phyloP scores from a whole-genome alignment of 2,888 invertebrate species.

The Chalcis sispes region DNA sequence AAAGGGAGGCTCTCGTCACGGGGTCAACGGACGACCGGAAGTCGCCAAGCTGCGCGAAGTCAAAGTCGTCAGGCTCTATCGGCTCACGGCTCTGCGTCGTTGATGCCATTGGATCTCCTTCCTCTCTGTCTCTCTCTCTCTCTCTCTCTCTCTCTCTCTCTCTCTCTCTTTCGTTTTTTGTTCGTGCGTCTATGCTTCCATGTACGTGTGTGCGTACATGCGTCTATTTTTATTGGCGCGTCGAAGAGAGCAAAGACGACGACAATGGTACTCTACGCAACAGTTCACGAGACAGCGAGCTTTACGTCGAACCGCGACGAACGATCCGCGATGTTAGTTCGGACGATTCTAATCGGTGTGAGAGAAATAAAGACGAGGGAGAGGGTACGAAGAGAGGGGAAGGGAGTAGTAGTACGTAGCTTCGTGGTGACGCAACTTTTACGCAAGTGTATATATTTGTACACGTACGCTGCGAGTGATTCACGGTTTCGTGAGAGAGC shows the following conservation, averaged over 20 bases:
- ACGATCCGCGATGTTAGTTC: conserved; percentile 17
- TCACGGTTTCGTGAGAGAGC: too few relatives aligned
- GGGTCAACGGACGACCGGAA: conserved; percentile 75
- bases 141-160: conserved; percentile 17
- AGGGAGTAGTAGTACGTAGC: too few relatives aligned
- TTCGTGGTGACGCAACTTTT: conserved; percentile 38
- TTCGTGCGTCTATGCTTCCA: too few relatives aligned
- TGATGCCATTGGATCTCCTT: conserved; percentile 52
- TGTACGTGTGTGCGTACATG: conserved; percentile 17
- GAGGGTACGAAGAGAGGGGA: conserved; percentile 29
- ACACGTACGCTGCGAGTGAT: neutral
- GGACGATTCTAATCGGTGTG: conserved; percentile 5
- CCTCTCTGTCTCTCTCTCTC: conserved; percentile 36
- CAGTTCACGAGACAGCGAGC: neutral
- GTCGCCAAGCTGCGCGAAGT: conserved; percentile 66
- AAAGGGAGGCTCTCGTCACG: conserved; percentile 52
- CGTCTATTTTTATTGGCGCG: conserved; percentile 52
- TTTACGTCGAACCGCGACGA: conserved; percentile 9
- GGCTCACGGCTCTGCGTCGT: too few relatives aligned
- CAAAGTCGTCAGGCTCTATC: conserved; percentile 61
- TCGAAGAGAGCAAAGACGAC: too few relatives aligned
- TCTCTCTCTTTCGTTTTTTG: too few relatives aligned
- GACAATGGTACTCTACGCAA: too few relatives aligned
- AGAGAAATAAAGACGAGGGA: conserved; percentile 42
- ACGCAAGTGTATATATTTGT: conserved; percentile 4